Evolutionary conservation across 1,140 invertebrate genomes (phyloP).

Genomic region (Chironomus striatipennis): DNA sequence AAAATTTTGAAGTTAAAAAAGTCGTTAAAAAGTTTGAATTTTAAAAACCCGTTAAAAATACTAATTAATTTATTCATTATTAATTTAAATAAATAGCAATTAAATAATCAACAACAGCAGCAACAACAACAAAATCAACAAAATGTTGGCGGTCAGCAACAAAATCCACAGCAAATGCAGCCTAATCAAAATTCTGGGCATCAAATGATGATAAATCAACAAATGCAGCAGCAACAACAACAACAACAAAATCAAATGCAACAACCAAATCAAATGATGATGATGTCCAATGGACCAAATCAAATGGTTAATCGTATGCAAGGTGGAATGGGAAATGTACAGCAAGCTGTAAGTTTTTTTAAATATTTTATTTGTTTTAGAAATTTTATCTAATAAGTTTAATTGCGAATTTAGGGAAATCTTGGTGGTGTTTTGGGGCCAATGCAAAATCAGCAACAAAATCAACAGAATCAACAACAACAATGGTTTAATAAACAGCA

Average conservation of each 20-base stretch:
- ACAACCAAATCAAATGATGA: slow-evolving; percentile 33
- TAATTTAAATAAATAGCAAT: too few relatives aligned
- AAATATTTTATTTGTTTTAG: slow-evolving; percentile 18
- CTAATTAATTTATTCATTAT: background rate
- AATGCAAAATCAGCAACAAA: slow-evolving; percentile 36
- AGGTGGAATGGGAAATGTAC: slow-evolving; percentile 33
- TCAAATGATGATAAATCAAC: slow-evolving; percentile 29
- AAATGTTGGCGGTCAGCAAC: slow-evolving; percentile 45
- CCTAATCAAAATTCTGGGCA: slow-evolving; percentile 30
- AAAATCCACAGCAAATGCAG: slow-evolving; percentile 36
- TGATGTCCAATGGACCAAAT: slow-evolving; percentile 32
- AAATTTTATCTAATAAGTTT: background rate
- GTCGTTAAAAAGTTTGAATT: too few relatives aligned
- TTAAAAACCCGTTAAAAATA: too few relatives aligned
- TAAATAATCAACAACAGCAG: slow-evolving; percentile 35
- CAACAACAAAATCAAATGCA: slow-evolving; percentile 39
- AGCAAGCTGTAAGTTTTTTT: slow-evolving; percentile 33
- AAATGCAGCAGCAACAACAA: slow-evolving; percentile 32
- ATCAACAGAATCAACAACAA: slow-evolving; percentile 39
- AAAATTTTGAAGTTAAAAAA: too few relatives aligned
- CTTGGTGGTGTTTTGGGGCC: background rate
- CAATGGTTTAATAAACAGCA: slow-evolving; percentile 47
- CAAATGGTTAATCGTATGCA: slow-evolving; percentile 43
- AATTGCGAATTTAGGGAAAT: background rate
- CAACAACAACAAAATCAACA: slow-evolving; percentile 44